phyloP scores from a whole-genome alignment of 2,888 invertebrate species.

The Chromoteleia sp. region DNA sequence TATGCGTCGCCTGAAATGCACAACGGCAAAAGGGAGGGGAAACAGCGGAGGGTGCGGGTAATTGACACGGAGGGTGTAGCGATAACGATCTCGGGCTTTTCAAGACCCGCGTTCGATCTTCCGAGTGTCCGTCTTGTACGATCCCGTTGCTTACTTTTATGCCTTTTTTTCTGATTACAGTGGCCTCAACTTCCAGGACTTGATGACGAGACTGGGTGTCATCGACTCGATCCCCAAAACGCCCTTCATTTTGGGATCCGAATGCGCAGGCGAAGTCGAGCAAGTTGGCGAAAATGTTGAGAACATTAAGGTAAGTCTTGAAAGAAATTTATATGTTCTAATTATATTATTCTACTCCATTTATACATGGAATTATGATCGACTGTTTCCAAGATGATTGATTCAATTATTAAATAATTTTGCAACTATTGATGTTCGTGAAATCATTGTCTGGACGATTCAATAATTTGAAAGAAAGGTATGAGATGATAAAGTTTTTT shows the following conservation, averaged over 20 bases:
- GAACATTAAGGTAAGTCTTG: conserved; percentile 89
- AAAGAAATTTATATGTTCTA: no score
- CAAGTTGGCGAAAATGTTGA: conserved; percentile 92
- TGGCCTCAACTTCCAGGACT: conserved; percentile 94
- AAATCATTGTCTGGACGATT: no score
- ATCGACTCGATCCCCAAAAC: conserved; percentile 95
- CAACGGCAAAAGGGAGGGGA: neutral
- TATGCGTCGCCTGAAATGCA: conserved; percentile 29
- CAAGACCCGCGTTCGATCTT: conserved; percentile 22
- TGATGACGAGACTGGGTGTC: conserved; percentile 94
- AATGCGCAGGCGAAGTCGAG: conserved; percentile 94
- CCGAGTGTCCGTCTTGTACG: neutral
- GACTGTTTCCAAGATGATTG: no score
- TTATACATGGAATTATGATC: no score
- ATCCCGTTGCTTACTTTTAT: conserved; percentile 6
- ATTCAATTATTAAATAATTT: neutral
- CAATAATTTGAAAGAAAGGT: no score
- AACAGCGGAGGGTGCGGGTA: conserved; percentile 29
- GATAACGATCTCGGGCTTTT: conserved; percentile 40
- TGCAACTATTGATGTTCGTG: no score
- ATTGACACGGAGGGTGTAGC: conserved; percentile 42
- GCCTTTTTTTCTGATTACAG: conserved; percentile 86
- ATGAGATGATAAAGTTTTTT: no score
- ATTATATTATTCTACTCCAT: no score
- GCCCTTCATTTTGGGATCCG: conserved; percentile 94